Evolutionary conservation across 1,140 invertebrate species (phyloP), one percentile per base, ranked within the genome.

Genomic region (Anoplophora glabripennis): DNA sequence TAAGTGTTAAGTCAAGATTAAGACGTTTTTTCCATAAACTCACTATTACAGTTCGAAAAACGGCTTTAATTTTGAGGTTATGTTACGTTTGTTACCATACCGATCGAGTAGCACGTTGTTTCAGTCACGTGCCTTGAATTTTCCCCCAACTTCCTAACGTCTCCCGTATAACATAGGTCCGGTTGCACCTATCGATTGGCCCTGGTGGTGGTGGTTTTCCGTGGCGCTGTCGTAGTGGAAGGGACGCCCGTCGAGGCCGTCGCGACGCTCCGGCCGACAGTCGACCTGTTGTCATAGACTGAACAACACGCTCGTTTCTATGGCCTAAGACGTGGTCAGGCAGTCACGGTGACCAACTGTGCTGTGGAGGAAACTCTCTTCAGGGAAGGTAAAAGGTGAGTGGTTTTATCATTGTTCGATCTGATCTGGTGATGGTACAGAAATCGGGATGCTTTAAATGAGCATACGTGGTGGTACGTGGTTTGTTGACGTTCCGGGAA

Each of bases 281-380:
- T 67, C 57, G 63, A 67, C 65, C 65, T 67, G 65, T 67, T 67
- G 65, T 61, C 56, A 57, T 41, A 44, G 7, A 48, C 36, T 21
- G 38, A 48, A 51, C 34, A 62, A 56, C 56, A 62, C 42, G 37
- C 49, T 12, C 14, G 34, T 11, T 46, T 48, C 36, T 57, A 58
- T 53, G 62, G 62, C 65, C 59, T 64, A 65, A 65, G 21, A 17
- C 44, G 44, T 15, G 10, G 12, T 28, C 38, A n/a, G n/a, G 38
- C 38, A 41, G n/a, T 12, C n/a, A 41, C 38, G 17, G n/a, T 28
- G n/a, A 18, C 44, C 21, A 17, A 46, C 44, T 17, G 38, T n/a
- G 14, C 38, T 40, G 3, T n/a, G 40, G 4, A 15, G 17, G 40
- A 42, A 42, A 42, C 5, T 3, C 12, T n/a, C 40, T 42, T 12